Percentiles rank a stretch among this genome's conserved stretches.
Conservation (phyloP, 2,113 vertebrate species). For the Phalacrocorax brasilianus region DNA sequence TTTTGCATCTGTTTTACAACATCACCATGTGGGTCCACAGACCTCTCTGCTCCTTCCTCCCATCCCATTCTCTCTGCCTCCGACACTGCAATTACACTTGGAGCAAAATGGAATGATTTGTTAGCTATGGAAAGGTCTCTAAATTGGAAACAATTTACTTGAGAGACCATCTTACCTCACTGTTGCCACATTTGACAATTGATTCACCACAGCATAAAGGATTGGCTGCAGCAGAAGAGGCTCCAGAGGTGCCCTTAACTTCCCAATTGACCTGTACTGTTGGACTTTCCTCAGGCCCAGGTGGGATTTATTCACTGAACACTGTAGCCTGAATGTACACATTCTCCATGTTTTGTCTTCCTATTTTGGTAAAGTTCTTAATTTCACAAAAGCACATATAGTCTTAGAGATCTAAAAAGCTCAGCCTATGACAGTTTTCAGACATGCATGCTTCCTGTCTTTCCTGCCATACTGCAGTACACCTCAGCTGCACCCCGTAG, state of each 20-base stretch:
- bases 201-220: neutral
- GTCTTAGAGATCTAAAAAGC: neutral
- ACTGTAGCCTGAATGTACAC: neutral
- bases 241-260: neutral
- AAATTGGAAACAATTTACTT: neutral
- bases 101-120: neutral
- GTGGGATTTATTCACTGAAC: neutral
- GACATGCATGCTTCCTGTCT: accelerated
- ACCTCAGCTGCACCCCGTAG: neutral
- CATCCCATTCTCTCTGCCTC: neutral
- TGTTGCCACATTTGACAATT: neutral
- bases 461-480: neutral
- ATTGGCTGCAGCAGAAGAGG: neutral
- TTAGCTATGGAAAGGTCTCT: neutral
- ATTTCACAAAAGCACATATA: neutral
- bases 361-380: neutral
- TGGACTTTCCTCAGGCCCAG: neutral
- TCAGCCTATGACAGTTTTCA: neutral
- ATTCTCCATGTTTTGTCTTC: neutral
- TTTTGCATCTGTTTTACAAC: neutral
- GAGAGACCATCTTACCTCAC: neutral
- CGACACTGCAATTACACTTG: neutral
- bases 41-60: neutral
- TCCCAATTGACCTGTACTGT: neutral
- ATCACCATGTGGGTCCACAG: neutral